Evolutionary conservation across 2,797 vertebrate genomes (phyloP).

Genomic region (Natrix natrix): DNA sequence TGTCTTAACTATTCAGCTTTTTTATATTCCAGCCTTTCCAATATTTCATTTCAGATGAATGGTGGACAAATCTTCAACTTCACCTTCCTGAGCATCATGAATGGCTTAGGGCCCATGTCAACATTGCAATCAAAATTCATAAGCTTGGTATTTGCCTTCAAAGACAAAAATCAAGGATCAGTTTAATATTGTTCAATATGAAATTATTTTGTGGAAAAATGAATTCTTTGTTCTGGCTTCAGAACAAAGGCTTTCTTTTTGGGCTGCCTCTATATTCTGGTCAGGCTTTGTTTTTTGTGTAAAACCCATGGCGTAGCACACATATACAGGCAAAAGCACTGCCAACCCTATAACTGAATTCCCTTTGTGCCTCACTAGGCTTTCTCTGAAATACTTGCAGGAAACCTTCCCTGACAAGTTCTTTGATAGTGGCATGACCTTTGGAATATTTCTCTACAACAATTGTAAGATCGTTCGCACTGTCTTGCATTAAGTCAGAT

Average conservation of each 20-base stretch:
- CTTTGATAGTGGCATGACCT: neutral
- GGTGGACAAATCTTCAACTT: neutral
- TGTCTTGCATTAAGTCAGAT: neutral
- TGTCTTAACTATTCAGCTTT: neutral
- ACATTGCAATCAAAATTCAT: neutral
- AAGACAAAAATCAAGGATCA: neutral
- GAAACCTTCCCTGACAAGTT: neutral
- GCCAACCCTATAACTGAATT: neutral
- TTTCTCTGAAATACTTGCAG: neutral
- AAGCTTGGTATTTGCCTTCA: neutral
- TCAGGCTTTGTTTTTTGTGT: neutral
- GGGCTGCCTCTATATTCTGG: neutral
- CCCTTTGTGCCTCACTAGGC: neutral
- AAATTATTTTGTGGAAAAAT: neutral
- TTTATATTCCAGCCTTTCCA: neutral
- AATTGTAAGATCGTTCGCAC: neutral
- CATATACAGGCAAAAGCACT: neutral
- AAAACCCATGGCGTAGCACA: neutral
- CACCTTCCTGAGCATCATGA: neutral
- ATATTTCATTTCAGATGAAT: neutral
- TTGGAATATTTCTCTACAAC: neutral
- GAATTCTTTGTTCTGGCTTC: neutral
- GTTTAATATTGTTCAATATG: neutral
- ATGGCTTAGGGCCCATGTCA: neutral
- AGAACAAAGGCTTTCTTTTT: neutral